Evolutionary conservation across 1,140 invertebrate genomes (phyloP).

Genomic region (Ceratosolen fusciceps): DNA sequence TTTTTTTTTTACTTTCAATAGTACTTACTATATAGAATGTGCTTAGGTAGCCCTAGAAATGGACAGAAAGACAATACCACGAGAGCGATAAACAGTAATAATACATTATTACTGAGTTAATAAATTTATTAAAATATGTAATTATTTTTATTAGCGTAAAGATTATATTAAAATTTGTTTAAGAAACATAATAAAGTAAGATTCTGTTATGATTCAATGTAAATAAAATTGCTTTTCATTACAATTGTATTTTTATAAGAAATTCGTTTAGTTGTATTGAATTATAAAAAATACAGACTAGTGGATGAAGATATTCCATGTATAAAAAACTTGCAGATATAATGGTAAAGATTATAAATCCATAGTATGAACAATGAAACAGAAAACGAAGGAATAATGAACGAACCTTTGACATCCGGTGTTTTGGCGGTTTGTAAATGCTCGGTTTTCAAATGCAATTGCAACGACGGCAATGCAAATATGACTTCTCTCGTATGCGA

Average conservation of each 20-base stretch:
- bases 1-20: neutral
- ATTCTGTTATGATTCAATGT: too few relatives aligned
- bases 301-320: too few relatives aligned
- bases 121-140: too few relatives aligned
- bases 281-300: neutral
- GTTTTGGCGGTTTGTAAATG: constrained; percentile 84
- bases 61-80: constrained; percentile 59
- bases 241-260: neutral
- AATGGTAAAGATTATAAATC: too few relatives aligned
- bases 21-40: constrained; percentile 70
- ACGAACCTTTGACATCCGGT: constrained; percentile 79
- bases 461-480: constrained; percentile 92
- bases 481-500: constrained; percentile 95
- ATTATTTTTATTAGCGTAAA: too few relatives aligned
- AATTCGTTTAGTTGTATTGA: neutral
- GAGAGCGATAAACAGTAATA: neutral
- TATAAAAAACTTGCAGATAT: too few relatives aligned
- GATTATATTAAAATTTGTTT: too few relatives aligned
- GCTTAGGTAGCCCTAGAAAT: constrained; percentile 70
- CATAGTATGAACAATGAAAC: neutral
- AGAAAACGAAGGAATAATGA: neutral
- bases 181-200: too few relatives aligned
- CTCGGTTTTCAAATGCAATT: constrained; percentile 93
- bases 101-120: neutral
- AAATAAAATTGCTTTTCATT: neutral